These are phyloP conservation scores for Epistrophe eligans DNA, from an alignment of 2,888 invertebrate species.

Conservation along the genomic window DNA sequence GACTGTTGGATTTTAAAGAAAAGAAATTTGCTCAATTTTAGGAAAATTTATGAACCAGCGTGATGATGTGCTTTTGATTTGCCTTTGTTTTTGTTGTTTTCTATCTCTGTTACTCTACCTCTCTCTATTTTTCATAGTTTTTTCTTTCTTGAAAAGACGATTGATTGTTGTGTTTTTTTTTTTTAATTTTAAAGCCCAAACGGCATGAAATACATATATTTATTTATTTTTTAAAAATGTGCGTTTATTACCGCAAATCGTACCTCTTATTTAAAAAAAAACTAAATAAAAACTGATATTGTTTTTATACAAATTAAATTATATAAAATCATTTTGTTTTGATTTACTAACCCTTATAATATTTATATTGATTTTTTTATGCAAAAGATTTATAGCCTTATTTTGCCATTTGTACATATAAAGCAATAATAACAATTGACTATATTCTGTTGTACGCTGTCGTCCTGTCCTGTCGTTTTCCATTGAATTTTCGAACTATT, in stretches of 20 bases:
- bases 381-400: not conserved
- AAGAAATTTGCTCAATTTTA: not conserved
- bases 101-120: constrained; percentile 39
- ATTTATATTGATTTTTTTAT: constrained; percentile 69
- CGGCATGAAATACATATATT: constrained; percentile 30
- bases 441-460: too few species aligned
- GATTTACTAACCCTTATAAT: constrained; percentile 53
- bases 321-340: constrained; percentile 34
- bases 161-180: constrained; percentile 43
- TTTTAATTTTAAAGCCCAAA: constrained; percentile 38
- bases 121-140: not conserved
- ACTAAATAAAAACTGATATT: not conserved
- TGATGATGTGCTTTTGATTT: constrained; percentile 75
- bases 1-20: constrained; percentile 62
- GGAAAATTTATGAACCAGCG: constrained; percentile 48
- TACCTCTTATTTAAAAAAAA: not conserved
- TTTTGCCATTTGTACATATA: not conserved
- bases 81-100: constrained; percentile 52
- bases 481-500: too few species aligned
- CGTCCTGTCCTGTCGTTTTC: too few species aligned
- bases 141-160: not conserved
- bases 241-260: constrained; percentile 38
- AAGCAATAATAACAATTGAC: not conserved
- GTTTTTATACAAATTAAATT: constrained; percentile 14
- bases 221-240: constrained; percentile 15